Conservation (phyloP, 2,888 invertebrate species). For the Oscheius onirici region DNA sequence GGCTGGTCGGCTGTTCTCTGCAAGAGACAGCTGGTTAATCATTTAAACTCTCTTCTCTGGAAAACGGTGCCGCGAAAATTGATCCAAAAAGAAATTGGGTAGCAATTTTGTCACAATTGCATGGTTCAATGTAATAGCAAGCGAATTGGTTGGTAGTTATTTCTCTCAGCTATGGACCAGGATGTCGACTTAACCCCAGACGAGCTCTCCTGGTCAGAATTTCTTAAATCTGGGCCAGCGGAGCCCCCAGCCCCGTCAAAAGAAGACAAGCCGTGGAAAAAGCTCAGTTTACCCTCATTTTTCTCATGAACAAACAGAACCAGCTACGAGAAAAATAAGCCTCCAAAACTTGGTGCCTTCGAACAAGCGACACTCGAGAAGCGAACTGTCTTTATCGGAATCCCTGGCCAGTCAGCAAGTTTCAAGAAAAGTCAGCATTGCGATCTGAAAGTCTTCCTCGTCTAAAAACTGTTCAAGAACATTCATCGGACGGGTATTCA, state of each 20-base stretch:
- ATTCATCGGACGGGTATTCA: neutral
- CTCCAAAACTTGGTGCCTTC: neutral
- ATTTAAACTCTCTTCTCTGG: neutral
- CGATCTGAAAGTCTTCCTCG: neutral
- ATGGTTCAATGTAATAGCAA: too few species aligned
- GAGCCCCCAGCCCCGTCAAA: too few species aligned
- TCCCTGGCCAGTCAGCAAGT: neutral
- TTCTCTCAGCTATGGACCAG: too few species aligned
- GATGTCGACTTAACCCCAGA: too few species aligned
- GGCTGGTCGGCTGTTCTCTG: conserved; percentile 19
- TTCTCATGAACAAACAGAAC: neutral
- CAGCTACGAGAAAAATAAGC: neutral
- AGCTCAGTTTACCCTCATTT: neutral
- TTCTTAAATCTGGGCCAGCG: too few species aligned
- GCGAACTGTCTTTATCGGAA: neutral
- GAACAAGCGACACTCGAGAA: neutral
- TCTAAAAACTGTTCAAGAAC: neutral
- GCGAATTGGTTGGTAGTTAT: too few species aligned
- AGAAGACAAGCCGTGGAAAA: neutral
- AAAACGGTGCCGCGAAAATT: too few species aligned
- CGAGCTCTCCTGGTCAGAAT: too few species aligned
- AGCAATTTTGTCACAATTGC: too few species aligned
- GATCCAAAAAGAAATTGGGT: too few species aligned
- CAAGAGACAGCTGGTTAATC: conserved; percentile 19
- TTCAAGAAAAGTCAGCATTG: neutral